A percentile compares a stretch with the other conserved stretches of the same genome.
phyloP scores from a whole-genome alignment of 2,797 vertebrate species.

The Brachyalestes nurse region DNA sequence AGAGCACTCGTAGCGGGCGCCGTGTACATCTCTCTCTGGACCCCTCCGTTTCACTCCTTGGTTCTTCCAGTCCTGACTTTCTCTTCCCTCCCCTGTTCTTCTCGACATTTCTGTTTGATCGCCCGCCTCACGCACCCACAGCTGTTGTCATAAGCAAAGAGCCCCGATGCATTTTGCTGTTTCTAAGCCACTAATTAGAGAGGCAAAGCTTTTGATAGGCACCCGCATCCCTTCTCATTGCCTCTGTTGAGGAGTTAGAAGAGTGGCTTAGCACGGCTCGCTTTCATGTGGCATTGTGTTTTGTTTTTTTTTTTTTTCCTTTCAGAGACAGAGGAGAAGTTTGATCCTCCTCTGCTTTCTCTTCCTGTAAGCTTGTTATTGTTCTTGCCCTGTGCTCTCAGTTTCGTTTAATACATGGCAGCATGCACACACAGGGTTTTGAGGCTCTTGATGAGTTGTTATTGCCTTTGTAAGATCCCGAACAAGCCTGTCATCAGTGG shows the following conservation, averaged over 20 bases:
- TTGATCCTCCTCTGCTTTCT: conserved; percentile 37
- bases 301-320: background rate
- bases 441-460: background rate
- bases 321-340: conserved; percentile 36
- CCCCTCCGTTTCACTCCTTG: background rate
- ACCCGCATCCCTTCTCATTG: conserved; percentile 13
- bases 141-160: conserved; percentile 31
- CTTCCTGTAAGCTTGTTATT: conserved; percentile 48
- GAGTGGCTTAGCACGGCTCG: conserved; percentile 31
- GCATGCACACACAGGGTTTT: background rate
- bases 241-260: background rate
- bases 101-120: conserved; percentile 15
- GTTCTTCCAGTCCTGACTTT: conserved; percentile 1
- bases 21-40: background rate
- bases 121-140: conserved; percentile 21
- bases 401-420: conserved; percentile 7
- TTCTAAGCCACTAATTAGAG: conserved; percentile 53
- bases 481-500: background rate
- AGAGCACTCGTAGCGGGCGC: background rate
- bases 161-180: conserved; percentile 13
- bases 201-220: conserved; percentile 42
- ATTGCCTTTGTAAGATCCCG: background rate
- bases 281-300: conserved; percentile 37
- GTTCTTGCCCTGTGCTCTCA: background rate
- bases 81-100: background rate